A percentile compares a stretch with the other conserved stretches of the same genome.
phyloP scores from a whole-genome alignment of 1,140 invertebrate genomes.

The Metaphire vulgaris region DNA sequence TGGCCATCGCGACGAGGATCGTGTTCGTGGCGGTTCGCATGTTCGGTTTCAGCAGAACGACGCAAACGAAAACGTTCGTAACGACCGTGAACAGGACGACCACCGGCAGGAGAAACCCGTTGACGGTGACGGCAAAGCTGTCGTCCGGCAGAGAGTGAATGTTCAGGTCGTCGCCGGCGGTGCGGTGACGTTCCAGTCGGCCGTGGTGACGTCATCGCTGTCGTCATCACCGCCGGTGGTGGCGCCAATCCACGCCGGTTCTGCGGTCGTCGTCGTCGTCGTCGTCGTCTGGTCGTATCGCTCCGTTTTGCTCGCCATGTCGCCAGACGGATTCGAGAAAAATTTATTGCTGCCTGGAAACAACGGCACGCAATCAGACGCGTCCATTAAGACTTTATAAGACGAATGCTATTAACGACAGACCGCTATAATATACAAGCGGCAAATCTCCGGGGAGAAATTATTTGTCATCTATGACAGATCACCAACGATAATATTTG shows the following conservation, averaged over 20 bases:
- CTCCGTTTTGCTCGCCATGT: neutral
- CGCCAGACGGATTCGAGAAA: neutral
- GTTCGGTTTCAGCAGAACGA: constrained; percentile 1
- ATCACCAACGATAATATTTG: no score
- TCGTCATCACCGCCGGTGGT: no score
- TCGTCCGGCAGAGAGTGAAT: no score
- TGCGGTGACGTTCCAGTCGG: neutral
- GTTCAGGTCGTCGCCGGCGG: neutral
- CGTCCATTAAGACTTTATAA: no score
- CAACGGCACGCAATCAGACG: no score
- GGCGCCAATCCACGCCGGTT: neutral
- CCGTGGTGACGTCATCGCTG: no score
- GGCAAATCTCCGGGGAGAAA: no score
- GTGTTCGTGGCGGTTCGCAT: constrained; percentile 10
- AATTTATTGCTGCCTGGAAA: neutral
- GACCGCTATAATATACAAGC: no score
- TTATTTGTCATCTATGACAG: no score
- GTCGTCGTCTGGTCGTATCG: no score
- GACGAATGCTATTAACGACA: no score
- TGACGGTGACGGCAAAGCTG: neutral
- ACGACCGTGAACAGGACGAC: constrained; percentile 73
- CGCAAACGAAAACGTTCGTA: constrained; percentile 46
- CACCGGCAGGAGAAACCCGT: constrained; percentile 61
- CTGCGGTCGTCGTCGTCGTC: neutral
- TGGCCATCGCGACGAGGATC: constrained; percentile 7